A percentile compares a stretch with the other conserved stretches of the same genome.
These are phyloP conservation scores for Alectura lathami DNA, from an alignment of 2,113 vertebrate genomes.

Conservation along the genomic window DNA sequence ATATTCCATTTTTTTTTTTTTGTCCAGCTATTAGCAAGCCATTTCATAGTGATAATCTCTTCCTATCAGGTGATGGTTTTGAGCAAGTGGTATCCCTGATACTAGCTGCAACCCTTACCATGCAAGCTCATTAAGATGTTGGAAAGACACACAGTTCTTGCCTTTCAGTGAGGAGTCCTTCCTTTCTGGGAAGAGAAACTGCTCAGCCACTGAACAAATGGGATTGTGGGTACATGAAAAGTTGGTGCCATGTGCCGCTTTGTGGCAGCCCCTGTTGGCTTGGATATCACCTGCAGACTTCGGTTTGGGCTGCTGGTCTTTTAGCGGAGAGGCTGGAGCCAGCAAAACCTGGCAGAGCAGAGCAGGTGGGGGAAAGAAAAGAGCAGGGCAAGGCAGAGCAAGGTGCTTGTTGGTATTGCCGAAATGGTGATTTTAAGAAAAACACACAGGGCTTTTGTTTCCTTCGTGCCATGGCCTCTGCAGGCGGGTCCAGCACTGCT, in stretches of 20 bases:
- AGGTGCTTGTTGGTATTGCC: background rate
- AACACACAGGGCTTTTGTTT: background rate
- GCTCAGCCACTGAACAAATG: background rate
- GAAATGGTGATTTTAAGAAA: background rate
- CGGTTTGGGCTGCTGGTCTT: background rate
- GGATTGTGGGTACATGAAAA: conserved; percentile 32
- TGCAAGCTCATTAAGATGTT: background rate
- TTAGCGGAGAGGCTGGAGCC: background rate
- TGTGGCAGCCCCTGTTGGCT: background rate
- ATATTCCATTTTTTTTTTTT: background rate
- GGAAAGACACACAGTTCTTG: background rate
- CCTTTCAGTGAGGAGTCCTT: background rate
- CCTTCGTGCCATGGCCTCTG: background rate
- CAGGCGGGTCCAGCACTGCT: conserved; percentile 17
- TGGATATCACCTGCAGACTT: conserved; percentile 40
- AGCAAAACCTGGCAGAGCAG: conserved; percentile 9
- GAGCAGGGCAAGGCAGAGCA: background rate
- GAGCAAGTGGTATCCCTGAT: background rate
- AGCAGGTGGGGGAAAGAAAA: conserved; percentile 31
- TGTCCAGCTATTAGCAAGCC: background rate
- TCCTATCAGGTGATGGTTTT: conserved; percentile 18
- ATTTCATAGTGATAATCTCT: conserved; percentile 34
- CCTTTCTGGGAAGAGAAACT: background rate
- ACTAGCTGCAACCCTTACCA: conserved; percentile 20
- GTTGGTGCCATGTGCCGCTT: background rate